Base-by-base conservation (phyloP, 2,797 vertebrate species). In the Neomorphus geoffroyi region DNA sequence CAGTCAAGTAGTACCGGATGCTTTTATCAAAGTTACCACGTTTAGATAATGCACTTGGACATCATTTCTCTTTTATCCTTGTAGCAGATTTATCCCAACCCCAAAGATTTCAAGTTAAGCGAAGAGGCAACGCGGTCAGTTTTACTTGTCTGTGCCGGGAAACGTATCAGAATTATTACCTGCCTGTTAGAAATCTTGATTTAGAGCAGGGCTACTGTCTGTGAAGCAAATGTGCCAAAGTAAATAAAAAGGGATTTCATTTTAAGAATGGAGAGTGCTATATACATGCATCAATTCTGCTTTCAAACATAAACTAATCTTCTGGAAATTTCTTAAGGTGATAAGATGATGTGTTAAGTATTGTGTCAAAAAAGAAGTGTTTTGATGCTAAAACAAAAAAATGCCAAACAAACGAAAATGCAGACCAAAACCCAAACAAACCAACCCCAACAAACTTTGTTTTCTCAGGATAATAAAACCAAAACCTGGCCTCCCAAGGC, bases 401-500 rank as follows among this genome's bases (percentile, higher is more conserved):
- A 41, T 41, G 18, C 32, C 54, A 67, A 53, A 37, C 8, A 27
- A 39, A 13, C 48, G 48, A 24, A 17, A 41, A 41, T 14, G 10
- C 39, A 41, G n/a, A n/a, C n/a, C n/a, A n/a, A 80, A 16, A 17
- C 27, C 30, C 57, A 70, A 53, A 37, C 8, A 27, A 39, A 13
- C 48, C 48, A 24, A 17, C 22, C 46, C 7, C 35, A 43, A 53
- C 46, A 13, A 2, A 18, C 65, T 57, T 12, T 90, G 54, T 96
- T 72, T 97, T 43, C 35, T 71, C 98, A 99, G 99, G 99, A 99
- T 84, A 99, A 98, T 95, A 99, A 99, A 98, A 99, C 99, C 96
- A 99, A 99, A 98, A 99, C 99, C 2, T 99, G 99, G 99, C 99
- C 99, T 35, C 99, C 99, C 11, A 99, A 99, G 97, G 99, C 99